Evolutionary conservation across 1,140 invertebrate genomes (phyloP).

Genomic region (Chelonus insularis): DNA sequence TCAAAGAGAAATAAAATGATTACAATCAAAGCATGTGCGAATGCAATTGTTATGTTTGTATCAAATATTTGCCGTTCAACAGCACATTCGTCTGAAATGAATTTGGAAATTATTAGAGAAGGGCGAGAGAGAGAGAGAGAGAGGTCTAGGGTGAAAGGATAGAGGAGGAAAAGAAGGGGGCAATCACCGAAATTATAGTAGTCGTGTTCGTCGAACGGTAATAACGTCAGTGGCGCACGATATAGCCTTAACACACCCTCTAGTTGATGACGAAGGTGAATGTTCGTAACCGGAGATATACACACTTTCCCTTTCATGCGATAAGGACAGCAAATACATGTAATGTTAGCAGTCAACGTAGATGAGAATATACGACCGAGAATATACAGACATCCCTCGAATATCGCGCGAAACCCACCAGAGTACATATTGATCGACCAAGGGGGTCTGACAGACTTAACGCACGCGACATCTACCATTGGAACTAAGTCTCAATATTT

Average conservation of each 20-base stretch:
- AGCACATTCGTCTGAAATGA: not conserved
- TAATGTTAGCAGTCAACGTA: not conserved
- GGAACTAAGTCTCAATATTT: not conserved
- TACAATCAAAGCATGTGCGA: too few relatives aligned
- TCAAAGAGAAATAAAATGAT: too few relatives aligned
- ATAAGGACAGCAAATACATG: not conserved
- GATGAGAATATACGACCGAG: constrained; percentile 7
- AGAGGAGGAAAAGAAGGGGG: not conserved
- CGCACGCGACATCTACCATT: constrained; percentile 19
- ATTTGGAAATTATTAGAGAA: not conserved
- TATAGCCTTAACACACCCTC: constrained; percentile 2
- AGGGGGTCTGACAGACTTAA: constrained; percentile 17
- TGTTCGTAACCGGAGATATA: not conserved
- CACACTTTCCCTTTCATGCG: constrained; percentile 22
- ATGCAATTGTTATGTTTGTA: not conserved
- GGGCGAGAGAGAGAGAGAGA: not conserved
- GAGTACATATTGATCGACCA: constrained; percentile 21
- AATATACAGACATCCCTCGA: constrained; percentile 6
- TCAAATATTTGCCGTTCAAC: not conserved
- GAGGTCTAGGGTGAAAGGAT: not conserved
- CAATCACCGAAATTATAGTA: constrained; percentile 24
- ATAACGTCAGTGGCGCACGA: constrained; percentile 10
- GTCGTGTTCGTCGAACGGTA: constrained; percentile 9
- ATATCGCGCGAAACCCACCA: constrained; percentile 17
- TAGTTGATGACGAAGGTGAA: not conserved